Percentiles rank a stretch among this genome's conserved stretches.
Evolutionary conservation across 2,113 vertebrate genomes (phyloP).

Genomic region (Psilopogon haemacephalus): DNA sequence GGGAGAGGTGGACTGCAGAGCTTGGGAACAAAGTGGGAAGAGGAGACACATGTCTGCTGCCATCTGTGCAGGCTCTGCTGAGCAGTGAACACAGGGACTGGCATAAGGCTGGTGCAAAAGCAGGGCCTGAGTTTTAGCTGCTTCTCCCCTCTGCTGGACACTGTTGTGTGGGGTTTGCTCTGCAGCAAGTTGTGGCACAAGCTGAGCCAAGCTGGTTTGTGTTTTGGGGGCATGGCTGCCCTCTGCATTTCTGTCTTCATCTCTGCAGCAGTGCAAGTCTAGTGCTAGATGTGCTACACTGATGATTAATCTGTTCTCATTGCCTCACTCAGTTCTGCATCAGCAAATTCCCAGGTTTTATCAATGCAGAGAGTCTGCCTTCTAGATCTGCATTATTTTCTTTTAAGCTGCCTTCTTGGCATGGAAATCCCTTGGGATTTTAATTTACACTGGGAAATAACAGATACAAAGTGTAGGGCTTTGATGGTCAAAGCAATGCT

Average conservation of each 20-base stretch:
- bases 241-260: neutral
- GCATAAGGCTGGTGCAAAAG: fast-evolving
- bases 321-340: neutral
- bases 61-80: neutral
- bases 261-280: neutral
- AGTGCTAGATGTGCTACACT: neutral
- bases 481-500: neutral
- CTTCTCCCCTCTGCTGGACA: neutral
- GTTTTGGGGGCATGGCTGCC: neutral
- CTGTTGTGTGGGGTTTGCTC: neutral
- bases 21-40: neutral
- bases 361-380: neutral
- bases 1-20: neutral
- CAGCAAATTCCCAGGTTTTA: neutral
- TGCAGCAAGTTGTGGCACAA: neutral
- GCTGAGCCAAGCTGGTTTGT: neutral
- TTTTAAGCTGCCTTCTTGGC: neutral
- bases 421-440: neutral
- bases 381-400: neutral
- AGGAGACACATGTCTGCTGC: neutral
- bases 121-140: neutral
- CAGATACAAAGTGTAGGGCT: neutral
- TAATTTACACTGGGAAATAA: neutral
- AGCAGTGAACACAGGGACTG: neutral
- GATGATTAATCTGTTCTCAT: neutral